Evolutionary conservation across 2,113 vertebrate genomes (phyloP), one percentile per base, ranked within the genome.

Genomic region (Scomber japonicus): DNA sequence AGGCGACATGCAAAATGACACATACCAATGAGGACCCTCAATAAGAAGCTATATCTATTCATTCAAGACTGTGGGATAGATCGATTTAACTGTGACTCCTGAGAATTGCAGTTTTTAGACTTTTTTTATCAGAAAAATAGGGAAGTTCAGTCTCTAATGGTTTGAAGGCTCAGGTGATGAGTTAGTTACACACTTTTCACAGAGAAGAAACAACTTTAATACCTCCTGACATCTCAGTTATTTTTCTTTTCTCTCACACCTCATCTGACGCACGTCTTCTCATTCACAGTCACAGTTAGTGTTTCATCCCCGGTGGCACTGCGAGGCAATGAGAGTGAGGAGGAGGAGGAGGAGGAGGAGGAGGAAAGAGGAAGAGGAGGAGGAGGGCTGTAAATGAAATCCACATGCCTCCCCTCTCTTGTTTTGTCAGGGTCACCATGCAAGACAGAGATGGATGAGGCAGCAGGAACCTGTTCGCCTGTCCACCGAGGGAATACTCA

Each of bases 381-480:
- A 54, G 46, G 49, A 46, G 35, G 70, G 79, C 45, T 6, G 48
- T 27, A 63, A 82, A 48, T 51, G 77, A 81, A 75, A 77, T 72
- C 76, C 71, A 54, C 67, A 59, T 46, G 61, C 77, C 61, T 63
- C 60, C 68, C 17, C 66, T 46, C 77, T 59, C 55, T 75, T 81
- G 78, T 83, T 83, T 89, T 83, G 83, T 86, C 84, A 87, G 76
- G 86, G 81, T 85, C 82, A 68, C 82, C 74, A 27, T 69, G 75
- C 56, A 76, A 75, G 77, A 82, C 59, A 2, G 83, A 81, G 74
- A 86, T n/a, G 49, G 78, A 88, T 71, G 80, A 80, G 76, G 85
- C 84, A 65, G 75, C 68, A 46, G 73, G 75, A 89, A 83, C 72
- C 83, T 79, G 75, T 56, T 81, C 31, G 6, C 17, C 66, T 49